phyloP scores from a whole-genome alignment of 2,888 invertebrate genomes.

The Eutolmus rufibarbis region DNA sequence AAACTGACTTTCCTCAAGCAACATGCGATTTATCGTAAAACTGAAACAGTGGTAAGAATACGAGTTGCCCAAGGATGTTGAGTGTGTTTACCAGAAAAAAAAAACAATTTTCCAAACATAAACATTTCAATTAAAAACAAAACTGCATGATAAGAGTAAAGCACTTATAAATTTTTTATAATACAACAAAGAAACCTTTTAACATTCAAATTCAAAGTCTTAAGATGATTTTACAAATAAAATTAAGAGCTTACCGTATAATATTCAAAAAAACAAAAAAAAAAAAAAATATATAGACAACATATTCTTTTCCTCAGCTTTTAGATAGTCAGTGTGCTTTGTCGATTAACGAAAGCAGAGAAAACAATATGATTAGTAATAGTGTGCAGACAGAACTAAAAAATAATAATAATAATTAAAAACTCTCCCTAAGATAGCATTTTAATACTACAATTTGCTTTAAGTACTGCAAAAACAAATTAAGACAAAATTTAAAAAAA shows the following conservation, averaged over 20 bases:
- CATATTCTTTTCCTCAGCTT: background rate
- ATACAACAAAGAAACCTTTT: constrained; percentile 7
- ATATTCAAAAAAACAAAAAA: background rate
- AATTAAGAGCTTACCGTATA: constrained; percentile 4
- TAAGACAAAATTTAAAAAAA: background rate
- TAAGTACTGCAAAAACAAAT: background rate
- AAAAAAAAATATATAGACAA: background rate
- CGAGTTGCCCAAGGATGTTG: constrained; percentile 33
- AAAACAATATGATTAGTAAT: background rate
- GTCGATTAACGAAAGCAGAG: constrained; percentile 7
- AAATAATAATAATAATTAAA: background rate
- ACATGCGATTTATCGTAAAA: background rate
- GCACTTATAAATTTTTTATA: constrained; percentile 3
- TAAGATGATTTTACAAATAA: constrained; percentile 21
- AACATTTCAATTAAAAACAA: background rate
- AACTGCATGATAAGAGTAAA: constrained; percentile 1
- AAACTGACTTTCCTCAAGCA: constrained; percentile 35
- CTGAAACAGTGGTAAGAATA: background rate
- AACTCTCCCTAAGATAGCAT: background rate
- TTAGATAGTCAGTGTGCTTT: background rate
- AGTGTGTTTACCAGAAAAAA: background rate
- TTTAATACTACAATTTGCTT: background rate
- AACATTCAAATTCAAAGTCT: constrained; percentile 23
- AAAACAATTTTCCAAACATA: background rate
- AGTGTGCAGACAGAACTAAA: constrained; percentile 5